A percentile compares a stretch with the other conserved stretches of the same genome.
These are phyloP conservation scores for Synanthedon myopaeformis DNA, from an alignment of 2,888 invertebrate species.

Conservation along the genomic window DNA sequence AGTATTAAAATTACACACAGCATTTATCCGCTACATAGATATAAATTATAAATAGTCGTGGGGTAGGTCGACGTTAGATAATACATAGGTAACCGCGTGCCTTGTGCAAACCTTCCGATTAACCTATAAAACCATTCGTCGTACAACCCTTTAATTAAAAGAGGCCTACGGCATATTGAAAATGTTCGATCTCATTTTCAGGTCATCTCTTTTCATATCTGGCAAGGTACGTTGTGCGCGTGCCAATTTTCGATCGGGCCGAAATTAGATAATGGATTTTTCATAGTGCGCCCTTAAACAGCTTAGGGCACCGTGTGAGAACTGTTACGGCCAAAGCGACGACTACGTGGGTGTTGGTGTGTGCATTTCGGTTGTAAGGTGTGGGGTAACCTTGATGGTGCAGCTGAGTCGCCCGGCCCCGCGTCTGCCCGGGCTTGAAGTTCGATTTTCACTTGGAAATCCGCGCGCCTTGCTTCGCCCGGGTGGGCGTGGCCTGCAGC, in stretches of 20 bases:
- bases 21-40: neutral
- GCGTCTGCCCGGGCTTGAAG: conserved; percentile 66
- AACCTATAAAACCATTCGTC: neutral
- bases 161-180: neutral
- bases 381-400: conserved; percentile 56
- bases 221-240: conserved; percentile 53
- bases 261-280: conserved; percentile 23
- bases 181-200: conserved; percentile 16
- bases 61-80: conserved; percentile 16
- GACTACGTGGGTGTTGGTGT: conserved; percentile 8
- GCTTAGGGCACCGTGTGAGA: conserved; percentile 1
- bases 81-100: conserved; percentile 2
- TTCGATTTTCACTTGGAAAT: conserved; percentile 69
- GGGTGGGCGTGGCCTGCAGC: conserved; percentile 66
- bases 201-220: conserved; percentile 37
- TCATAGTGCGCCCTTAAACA: conserved; percentile 12
- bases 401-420: conserved; percentile 39
- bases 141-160: neutral
- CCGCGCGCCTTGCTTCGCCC: conserved; percentile 62
- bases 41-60: conserved; percentile 7
- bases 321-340: neutral
- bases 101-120: neutral
- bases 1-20: neutral
- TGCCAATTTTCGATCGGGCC: conserved; percentile 53
- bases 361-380: conserved; percentile 36